Evolutionary conservation across 2,797 vertebrate genomes (phyloP).

Genomic region (Schizopygopsis malacanthus): DNA sequence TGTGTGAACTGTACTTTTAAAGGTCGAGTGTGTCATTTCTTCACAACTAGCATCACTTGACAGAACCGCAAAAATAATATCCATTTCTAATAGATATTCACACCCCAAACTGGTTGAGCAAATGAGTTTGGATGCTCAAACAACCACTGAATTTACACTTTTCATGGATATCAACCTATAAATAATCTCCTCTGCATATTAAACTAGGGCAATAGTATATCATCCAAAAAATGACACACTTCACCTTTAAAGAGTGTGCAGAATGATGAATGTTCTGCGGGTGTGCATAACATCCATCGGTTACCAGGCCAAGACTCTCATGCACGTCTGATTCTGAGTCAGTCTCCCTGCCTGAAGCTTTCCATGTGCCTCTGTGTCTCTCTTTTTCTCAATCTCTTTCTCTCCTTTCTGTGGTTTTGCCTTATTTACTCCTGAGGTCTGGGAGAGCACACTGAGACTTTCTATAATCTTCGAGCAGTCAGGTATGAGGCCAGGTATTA

Average conservation of each 20-base stretch:
- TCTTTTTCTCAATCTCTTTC: constrained; percentile 19
- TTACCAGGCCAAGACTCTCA: constrained; percentile 25
- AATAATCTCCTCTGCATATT: not conserved
- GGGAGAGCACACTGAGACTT: constrained; percentile 53
- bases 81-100: not conserved
- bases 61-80: not conserved
- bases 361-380: not conserved
- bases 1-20: not conserved
- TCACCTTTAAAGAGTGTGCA: constrained; percentile 15
- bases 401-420: constrained; percentile 31
- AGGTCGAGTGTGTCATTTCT: not conserved
- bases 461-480: constrained; percentile 55
- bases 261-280: not conserved
- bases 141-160: not conserved
- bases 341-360: constrained; percentile 27
- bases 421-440: constrained; percentile 58
- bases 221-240: not conserved
- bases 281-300: not conserved
- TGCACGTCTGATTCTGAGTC: constrained; percentile 29
- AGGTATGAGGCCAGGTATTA: constrained; percentile 63
- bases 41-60: not conserved
- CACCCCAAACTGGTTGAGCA: not conserved
- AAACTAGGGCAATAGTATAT: constrained; percentile 3
- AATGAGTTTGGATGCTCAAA: not conserved
- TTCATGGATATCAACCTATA: not conserved